Conservation (phyloP, 1,140 invertebrate species). For the Monomorium pharaonis region DNA sequence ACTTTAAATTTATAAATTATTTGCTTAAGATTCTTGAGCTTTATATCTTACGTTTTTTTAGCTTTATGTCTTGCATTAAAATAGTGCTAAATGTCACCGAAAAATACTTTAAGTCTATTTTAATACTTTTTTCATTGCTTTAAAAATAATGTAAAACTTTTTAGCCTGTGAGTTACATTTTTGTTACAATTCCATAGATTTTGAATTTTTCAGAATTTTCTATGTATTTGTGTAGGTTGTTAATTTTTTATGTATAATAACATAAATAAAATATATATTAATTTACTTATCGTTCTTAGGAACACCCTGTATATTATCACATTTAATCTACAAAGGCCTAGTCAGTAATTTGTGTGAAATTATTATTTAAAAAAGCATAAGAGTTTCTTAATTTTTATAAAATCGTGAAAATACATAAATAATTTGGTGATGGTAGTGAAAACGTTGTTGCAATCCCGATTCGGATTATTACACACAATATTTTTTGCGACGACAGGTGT, state of each 20-base stretch:
- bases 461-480: slow-evolving; percentile 70
- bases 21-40: neutral
- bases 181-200: neutral
- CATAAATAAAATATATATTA: neutral
- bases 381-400: neutral
- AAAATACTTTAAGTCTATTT: neutral
- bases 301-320: slow-evolving; percentile 8
- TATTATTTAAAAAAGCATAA: slow-evolving; percentile 2
- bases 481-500: neutral
- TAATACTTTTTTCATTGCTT: neutral
- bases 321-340: slow-evolving; percentile 14
- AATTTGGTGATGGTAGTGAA: slow-evolving; percentile 77
- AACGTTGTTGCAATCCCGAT: slow-evolving; percentile 76
- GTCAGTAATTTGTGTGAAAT: slow-evolving; percentile 13
- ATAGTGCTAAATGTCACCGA: neutral
- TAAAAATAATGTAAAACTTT: neutral
- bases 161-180: neutral
- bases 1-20: neutral
- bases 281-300: neutral
- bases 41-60: neutral
- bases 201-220: neutral
- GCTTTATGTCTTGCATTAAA: neutral
- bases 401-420: slow-evolving; percentile 29
- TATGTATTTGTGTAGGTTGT: neutral
- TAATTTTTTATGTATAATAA: slow-evolving; percentile 20